phyloP scores from a whole-genome alignment of 1,140 invertebrate species.

The Pogonognathellus flavescens region DNA sequence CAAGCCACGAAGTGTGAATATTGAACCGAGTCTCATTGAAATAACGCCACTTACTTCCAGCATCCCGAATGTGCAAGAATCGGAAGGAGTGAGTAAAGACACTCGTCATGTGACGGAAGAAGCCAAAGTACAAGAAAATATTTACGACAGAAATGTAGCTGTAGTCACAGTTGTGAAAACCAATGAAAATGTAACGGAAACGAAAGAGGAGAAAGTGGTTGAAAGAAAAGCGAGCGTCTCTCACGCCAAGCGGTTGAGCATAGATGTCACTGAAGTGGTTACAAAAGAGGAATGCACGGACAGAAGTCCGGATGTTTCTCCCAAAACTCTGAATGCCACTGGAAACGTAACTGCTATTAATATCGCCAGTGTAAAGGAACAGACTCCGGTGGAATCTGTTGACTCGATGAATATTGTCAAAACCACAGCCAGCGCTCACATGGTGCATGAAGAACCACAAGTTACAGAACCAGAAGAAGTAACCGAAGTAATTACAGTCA shows the following conservation, averaged over 20 bases:
- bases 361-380: neutral
- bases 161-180: neutral
- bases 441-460: neutral
- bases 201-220: neutral
- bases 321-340: neutral
- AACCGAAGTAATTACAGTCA: slow-evolving; percentile 66
- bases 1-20: neutral
- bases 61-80: neutral
- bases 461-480: slow-evolving; percentile 65
- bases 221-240: neutral
- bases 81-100: neutral
- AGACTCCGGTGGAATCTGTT: neutral
- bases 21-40: neutral
- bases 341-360: neutral
- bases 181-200: neutral
- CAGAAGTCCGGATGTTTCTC: neutral
- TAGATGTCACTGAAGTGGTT: neutral
- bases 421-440: neutral
- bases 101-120: neutral
- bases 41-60: neutral
- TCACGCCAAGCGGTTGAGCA: neutral
- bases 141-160: neutral
- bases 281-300: neutral
- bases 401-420: slow-evolving; percentile 10
- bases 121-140: neutral